These are phyloP conservation scores for Ammodytes marinus DNA, from an alignment of 2,113 vertebrate species.

Conservation along the genomic window DNA sequence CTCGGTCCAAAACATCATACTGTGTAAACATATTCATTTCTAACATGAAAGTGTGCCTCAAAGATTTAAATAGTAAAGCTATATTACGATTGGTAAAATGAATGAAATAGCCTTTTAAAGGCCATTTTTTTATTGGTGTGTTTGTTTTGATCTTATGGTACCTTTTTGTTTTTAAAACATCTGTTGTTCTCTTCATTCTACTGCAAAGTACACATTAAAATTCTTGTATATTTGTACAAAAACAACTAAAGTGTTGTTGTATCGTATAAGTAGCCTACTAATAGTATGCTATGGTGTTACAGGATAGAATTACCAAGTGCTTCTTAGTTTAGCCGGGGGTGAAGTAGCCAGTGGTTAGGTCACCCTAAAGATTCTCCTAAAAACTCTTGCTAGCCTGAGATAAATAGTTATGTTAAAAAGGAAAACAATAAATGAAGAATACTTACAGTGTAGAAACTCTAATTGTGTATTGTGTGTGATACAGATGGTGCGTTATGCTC, in stretches of 20 bases:
- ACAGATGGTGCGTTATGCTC: conserved; percentile 84
- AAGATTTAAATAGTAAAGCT: neutral
- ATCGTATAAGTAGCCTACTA: neutral
- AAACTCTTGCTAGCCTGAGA: neutral
- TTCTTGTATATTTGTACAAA: neutral
- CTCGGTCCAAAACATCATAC: neutral
- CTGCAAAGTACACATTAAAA: neutral
- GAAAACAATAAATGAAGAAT: neutral
- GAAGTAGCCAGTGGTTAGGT: neutral
- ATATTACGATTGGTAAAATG: neutral
- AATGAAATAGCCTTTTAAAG: neutral
- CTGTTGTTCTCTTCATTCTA: neutral
- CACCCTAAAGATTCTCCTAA: neutral
- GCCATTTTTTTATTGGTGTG: neutral
- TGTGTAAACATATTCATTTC: neutral
- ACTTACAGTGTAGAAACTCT: neutral
- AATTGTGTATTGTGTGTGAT: neutral
- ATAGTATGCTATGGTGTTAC: neutral
- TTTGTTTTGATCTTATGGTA: neutral
- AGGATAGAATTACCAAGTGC: conserved; percentile 20
- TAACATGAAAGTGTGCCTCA: neutral
- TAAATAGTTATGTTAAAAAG: neutral
- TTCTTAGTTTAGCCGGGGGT: conserved; percentile 2
- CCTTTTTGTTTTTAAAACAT: neutral
- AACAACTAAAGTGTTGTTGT: conserved; percentile 5